Evolutionary conservation across 2,113 vertebrate species (phyloP).

Genomic region (Prolemur simus): DNA sequence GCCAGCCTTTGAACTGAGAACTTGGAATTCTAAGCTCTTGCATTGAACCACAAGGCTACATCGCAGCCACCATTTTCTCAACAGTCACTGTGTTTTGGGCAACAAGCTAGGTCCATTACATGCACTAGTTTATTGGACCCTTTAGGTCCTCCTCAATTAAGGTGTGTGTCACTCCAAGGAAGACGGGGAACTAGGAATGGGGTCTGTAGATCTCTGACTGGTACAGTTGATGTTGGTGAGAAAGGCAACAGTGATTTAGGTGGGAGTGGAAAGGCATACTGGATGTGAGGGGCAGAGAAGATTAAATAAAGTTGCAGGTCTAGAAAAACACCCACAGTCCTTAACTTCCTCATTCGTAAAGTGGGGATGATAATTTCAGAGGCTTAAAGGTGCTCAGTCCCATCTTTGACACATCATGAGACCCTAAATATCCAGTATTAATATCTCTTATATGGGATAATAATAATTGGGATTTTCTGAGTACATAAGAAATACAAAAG

Average conservation of each 20-base stretch:
- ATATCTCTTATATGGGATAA: not conserved
- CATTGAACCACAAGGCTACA: fast-evolving
- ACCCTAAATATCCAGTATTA: not conserved
- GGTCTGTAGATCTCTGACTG: not conserved
- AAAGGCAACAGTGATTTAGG: not conserved
- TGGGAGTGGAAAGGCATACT: not conserved
- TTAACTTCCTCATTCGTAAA: not conserved
- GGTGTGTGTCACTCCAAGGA: not conserved
- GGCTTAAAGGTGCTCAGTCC: not conserved
- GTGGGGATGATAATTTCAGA: not conserved
- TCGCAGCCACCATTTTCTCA: not conserved
- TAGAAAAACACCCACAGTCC: not conserved
- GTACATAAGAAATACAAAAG: not conserved
- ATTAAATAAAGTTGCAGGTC: not conserved
- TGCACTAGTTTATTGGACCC: too few species aligned
- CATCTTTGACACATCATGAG: not conserved
- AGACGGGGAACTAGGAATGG: not conserved
- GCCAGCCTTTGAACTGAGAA: not conserved
- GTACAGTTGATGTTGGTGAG: not conserved
- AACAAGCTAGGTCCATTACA: not conserved
- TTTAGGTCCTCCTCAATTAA: not conserved
- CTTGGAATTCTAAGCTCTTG: not conserved
- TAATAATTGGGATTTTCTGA: conserved; percentile 29
- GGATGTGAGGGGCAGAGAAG: not conserved
- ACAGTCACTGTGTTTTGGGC: not conserved